These are phyloP conservation scores for Aelia acuminata DNA, from an alignment of 2,888 invertebrate genomes.

Conservation along the genomic window DNA sequence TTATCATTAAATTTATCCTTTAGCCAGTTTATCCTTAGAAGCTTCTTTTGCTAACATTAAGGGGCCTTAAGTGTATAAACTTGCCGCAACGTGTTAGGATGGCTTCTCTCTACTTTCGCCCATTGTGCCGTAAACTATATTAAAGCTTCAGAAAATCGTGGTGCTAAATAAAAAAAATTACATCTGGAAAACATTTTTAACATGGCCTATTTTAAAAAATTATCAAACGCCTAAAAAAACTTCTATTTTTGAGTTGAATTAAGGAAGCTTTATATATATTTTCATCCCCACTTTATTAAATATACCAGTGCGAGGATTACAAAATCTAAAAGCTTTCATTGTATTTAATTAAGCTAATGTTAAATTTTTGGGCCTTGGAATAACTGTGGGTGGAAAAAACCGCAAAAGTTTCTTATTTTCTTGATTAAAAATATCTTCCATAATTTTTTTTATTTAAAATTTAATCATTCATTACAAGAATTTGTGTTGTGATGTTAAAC, in stretches of 20 bases:
- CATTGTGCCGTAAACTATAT: background rate
- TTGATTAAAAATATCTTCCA: background rate
- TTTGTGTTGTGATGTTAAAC: background rate
- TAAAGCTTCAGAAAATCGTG: background rate
- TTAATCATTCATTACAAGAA: background rate
- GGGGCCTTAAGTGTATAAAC: too few species aligned
- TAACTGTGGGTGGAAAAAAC: background rate
- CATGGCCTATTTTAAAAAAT: background rate
- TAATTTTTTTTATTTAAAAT: background rate
- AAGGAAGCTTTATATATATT: too few species aligned
- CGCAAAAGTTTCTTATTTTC: background rate
- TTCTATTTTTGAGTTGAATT: too few species aligned
- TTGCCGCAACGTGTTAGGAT: background rate
- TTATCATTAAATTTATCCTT: too few species aligned
- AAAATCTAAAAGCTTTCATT: too few species aligned
- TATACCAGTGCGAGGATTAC: too few species aligned
- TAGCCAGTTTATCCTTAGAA: too few species aligned
- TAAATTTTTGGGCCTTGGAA: too few species aligned
- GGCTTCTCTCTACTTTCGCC: background rate
- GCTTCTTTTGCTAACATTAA: too few species aligned
- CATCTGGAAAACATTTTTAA: background rate
- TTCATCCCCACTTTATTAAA: too few species aligned
- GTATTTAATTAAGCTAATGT: too few species aligned
- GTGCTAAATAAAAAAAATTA: background rate
- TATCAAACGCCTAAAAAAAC: background rate